Evolutionary conservation across 2,113 vertebrate species (phyloP), one percentile per base, ranked within the genome.

Genomic region (Chionodraco myersi): DNA sequence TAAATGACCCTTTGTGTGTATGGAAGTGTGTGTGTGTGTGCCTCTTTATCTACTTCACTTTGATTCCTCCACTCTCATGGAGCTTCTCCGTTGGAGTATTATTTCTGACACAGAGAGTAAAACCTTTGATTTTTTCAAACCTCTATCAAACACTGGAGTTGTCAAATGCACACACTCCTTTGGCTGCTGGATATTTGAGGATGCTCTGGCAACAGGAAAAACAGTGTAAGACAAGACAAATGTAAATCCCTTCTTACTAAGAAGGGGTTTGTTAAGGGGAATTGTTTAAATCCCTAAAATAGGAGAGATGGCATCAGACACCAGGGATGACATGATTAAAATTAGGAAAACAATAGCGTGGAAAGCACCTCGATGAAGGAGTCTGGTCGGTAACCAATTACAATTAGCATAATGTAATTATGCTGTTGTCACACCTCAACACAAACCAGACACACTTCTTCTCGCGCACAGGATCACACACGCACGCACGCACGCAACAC

Each of bases 1-100:
- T 77, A 77, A 83, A 86, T 80, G 66, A 84, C 76, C 69, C 56
- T 66, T 36, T 79, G 72, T 77, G 58, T 82, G 59, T 21, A 48
- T 69, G 41, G 30, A 23, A 59, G 76, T 69, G 41, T 26, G 26
- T 26, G 26, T 26, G 26, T 26, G 26, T 26, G 30, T 61, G 36
- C 72, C 71, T 34, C 54, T 77, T 79, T 77, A 72, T 83, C 57
- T 51, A 10, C 62, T 26, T 77, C 45, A 53, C 54, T 86, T 59
- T 71, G 64, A 79, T 79, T 82, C 49, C 64, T 67, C 47, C 58
- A 36, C 71, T 57, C n/a, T 64, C 1, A 12, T 1, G 4, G 36
- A 15, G 74, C 70, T 45, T 77, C 69, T 70, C 56, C 66, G 52
- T 77, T 54, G 30, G n/a, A 71, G 15, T 36, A 58, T 77, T 60